phyloP scores from a whole-genome alignment of 2,888 invertebrate genomes.

The Cosmia trapezina region DNA sequence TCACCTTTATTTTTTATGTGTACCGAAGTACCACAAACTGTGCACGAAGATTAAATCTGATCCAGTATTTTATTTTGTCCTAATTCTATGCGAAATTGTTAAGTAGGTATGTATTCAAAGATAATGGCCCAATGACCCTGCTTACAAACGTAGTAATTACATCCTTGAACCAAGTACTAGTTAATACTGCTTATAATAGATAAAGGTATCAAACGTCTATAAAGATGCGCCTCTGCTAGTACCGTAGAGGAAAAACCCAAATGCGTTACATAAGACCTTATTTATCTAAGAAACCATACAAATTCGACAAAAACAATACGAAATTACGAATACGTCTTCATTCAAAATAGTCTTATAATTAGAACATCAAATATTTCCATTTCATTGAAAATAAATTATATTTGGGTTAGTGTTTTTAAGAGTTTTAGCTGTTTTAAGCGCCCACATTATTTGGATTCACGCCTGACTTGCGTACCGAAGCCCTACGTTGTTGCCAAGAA shows the following conservation, averaged over 20 bases:
- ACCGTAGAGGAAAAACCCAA: slow-evolving; percentile 40
- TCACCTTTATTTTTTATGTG: neutral
- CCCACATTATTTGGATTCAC: slow-evolving; percentile 52
- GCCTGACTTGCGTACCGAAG: slow-evolving; percentile 45
- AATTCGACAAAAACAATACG: neutral
- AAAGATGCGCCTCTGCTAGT: neutral
- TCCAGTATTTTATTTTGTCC: too few relatives aligned
- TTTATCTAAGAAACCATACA: neutral
- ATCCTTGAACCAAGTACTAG: slow-evolving; percentile 27
- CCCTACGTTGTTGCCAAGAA: slow-evolving; percentile 64
- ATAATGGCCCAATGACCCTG: slow-evolving; percentile 17
- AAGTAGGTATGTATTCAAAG: neutral
- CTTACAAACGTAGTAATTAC: slow-evolving; percentile 31
- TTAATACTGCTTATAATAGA: slow-evolving; percentile 3
- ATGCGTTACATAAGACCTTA: slow-evolving; percentile 36
- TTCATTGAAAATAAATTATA: slow-evolving; percentile 11
- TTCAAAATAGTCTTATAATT: neutral
- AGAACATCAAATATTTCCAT: slow-evolving; percentile 26
- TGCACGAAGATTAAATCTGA: neutral
- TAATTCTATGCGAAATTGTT: neutral
- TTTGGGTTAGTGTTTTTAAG: slow-evolving; percentile 33
- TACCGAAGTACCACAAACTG: slow-evolving; percentile 7
- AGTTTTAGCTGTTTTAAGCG: slow-evolving; percentile 39
- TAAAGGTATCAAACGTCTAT: slow-evolving; percentile 16
- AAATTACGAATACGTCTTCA: neutral